Percentiles rank a stretch among this genome's conserved stretches.
Conservation (phyloP, 1,140 invertebrate species). For the Globodera rostochiensis region DNA sequence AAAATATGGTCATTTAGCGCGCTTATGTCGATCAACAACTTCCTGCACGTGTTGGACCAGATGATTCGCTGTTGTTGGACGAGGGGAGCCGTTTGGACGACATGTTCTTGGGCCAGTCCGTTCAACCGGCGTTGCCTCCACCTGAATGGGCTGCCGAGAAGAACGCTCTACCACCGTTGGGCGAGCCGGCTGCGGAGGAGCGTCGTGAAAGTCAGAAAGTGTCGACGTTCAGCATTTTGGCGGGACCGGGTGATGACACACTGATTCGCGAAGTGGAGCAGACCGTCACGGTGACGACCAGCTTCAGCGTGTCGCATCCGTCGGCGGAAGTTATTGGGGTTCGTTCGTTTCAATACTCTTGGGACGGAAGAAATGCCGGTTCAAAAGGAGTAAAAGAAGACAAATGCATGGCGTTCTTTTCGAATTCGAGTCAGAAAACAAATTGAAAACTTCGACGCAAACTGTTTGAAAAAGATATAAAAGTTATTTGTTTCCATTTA, state of each 20-base stretch:
- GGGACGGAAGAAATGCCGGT: too few relatives aligned
- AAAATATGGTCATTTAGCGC: neutral
- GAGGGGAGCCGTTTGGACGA: constrained; percentile 18
- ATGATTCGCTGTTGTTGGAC: neutral
- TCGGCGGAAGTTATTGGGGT: neutral
- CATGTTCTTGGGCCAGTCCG: constrained; percentile 9
- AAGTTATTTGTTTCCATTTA: neutral
- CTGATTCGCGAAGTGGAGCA: neutral
- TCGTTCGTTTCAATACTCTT: neutral
- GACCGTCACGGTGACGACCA: neutral
- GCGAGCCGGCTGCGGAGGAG: neutral
- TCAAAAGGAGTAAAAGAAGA: too few relatives aligned
- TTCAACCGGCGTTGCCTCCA: constrained; percentile 10
- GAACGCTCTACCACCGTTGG: neutral
- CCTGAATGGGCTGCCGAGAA: constrained; percentile 1
- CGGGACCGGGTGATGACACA: neutral
- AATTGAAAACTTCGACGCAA: too few relatives aligned
- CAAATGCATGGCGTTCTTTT: neutral
- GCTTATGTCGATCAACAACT: constrained; percentile 25
- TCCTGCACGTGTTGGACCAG: neutral
- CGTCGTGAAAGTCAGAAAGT: neutral
- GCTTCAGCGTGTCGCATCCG: neutral
- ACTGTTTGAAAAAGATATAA: too few relatives aligned
- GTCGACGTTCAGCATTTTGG: constrained; percentile 10
- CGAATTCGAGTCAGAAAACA: neutral